Evolutionary conservation across 2,888 invertebrate genomes (phyloP).

Genomic region (Rosalia funebris): DNA sequence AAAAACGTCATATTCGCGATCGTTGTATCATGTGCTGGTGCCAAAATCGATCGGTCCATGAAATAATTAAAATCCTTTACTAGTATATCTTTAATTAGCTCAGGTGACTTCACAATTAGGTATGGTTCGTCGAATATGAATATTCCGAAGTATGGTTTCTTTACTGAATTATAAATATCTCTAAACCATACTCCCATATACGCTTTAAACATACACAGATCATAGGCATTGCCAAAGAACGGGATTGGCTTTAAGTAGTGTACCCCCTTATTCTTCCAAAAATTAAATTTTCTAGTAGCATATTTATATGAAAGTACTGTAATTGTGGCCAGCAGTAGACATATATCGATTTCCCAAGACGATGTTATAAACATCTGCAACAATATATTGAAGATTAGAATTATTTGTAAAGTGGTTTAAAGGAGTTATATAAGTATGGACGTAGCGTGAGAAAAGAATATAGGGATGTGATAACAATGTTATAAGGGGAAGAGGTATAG

Average conservation of each 20-base stretch:
- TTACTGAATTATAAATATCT: slow-evolving; percentile 22
- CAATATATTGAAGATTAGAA: too few relatives aligned
- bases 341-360: slow-evolving; percentile 48
- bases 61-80: slow-evolving; percentile 66
- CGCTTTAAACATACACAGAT: slow-evolving; percentile 28
- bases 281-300: slow-evolving; percentile 33
- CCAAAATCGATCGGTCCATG: slow-evolving; percentile 50
- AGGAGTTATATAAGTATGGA: too few relatives aligned
- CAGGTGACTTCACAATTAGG: slow-evolving; percentile 63
- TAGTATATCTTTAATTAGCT: slow-evolving; percentile 64
- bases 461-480: too few relatives aligned
- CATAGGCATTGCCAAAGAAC: slow-evolving; percentile 36
- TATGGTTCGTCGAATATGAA: slow-evolving; percentile 62
- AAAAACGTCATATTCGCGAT: slow-evolving; percentile 54
- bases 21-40: slow-evolving; percentile 5
- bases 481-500: too few relatives aligned
- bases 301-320: slow-evolving; percentile 33
- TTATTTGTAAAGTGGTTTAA: too few relatives aligned
- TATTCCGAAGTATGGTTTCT: slow-evolving; percentile 25
- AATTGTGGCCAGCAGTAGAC: slow-evolving; percentile 18
- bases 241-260: slow-evolving; percentile 35
- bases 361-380: slow-evolving; percentile 29
- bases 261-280: slow-evolving; percentile 38
- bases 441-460: too few relatives aligned
- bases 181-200: slow-evolving; percentile 34